Evolutionary conservation across 2,888 invertebrate genomes (phyloP).

Genomic region (Latheticus oryzae): DNA sequence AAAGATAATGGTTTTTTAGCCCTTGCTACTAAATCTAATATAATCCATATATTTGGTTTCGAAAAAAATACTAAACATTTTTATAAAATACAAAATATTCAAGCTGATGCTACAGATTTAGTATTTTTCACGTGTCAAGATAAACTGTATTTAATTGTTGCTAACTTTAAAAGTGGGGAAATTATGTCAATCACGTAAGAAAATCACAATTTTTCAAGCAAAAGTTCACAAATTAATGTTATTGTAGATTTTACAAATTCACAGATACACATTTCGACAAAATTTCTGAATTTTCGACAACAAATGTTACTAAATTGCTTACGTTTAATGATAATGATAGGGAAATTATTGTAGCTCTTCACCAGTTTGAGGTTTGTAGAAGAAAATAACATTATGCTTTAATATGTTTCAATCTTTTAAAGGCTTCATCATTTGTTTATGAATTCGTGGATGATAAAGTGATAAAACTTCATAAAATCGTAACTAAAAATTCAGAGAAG

Average conservation of each 20-base stretch:
- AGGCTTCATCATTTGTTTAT: conserved; percentile 50
- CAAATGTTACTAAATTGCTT: conserved; percentile 45
- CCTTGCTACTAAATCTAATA: conserved; percentile 7
- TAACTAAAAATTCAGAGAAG: conserved; percentile 40
- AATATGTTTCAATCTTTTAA: conserved; percentile 39
- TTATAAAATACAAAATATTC: conserved; percentile 47
- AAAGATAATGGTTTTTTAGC: conserved; percentile 16
- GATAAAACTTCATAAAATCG: conserved; percentile 52
- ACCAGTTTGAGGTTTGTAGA: conserved; percentile 34
- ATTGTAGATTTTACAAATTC: conserved; percentile 59
- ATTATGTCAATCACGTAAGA: conserved; percentile 50
- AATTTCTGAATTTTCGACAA: conserved; percentile 47
- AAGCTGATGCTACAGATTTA: conserved; percentile 48
- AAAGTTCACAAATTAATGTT: not conserved
- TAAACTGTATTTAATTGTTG: conserved; percentile 50
- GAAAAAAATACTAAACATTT: conserved; percentile 8
- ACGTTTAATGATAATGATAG: conserved; percentile 50
- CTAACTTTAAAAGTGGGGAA: conserved; percentile 47
- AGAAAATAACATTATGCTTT: too few relatives aligned
- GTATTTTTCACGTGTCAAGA: conserved; percentile 48
- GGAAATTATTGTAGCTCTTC: conserved; percentile 54
- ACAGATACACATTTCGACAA: conserved; percentile 57
- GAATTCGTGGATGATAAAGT: conserved; percentile 50
- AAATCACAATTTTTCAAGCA: not conserved
- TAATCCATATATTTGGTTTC: conserved; percentile 16